Conservation (phyloP, 2,888 invertebrate genomes). For the Heliothis peltigera region DNA sequence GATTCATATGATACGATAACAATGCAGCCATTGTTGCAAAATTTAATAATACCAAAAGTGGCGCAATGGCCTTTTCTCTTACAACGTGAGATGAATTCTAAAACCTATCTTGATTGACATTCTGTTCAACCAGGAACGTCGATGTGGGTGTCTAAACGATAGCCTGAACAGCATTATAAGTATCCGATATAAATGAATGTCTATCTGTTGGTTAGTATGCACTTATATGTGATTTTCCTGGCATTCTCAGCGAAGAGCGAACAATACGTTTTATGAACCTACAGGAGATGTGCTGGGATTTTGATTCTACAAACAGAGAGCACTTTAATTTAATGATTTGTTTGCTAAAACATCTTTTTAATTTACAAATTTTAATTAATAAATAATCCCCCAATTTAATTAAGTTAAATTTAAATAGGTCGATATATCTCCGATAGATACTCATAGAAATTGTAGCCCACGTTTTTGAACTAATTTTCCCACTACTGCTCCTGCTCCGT, state of each 20-base stretch:
- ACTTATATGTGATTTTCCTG: neutral
- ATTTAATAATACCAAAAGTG: conserved; percentile 36
- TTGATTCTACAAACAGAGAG: too few species aligned
- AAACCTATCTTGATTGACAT: conserved; percentile 39
- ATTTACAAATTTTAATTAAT: too few species aligned
- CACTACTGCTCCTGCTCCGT: too few species aligned
- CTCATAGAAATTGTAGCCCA: too few species aligned
- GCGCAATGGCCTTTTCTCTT: conserved; percentile 50
- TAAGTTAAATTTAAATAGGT: too few species aligned
- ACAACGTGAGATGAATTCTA: conserved; percentile 49
- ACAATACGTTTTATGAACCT: too few species aligned
- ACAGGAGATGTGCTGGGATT: too few species aligned
- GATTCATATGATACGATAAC: conserved; percentile 38
- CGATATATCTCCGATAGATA: too few species aligned
- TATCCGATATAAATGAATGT: neutral
- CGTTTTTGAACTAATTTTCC: too few species aligned
- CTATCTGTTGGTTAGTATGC: neutral
- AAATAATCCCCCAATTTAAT: too few species aligned
- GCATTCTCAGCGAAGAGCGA: neutral
- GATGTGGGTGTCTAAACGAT: conserved; percentile 12
- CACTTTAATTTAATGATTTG: too few species aligned
- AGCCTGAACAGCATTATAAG: neutral
- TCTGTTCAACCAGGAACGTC: conserved; percentile 31
- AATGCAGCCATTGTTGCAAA: conserved; percentile 43
- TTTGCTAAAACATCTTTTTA: too few species aligned